Conservation (phyloP, 2,113 vertebrate genomes). For the Tyrannus savana region DNA sequence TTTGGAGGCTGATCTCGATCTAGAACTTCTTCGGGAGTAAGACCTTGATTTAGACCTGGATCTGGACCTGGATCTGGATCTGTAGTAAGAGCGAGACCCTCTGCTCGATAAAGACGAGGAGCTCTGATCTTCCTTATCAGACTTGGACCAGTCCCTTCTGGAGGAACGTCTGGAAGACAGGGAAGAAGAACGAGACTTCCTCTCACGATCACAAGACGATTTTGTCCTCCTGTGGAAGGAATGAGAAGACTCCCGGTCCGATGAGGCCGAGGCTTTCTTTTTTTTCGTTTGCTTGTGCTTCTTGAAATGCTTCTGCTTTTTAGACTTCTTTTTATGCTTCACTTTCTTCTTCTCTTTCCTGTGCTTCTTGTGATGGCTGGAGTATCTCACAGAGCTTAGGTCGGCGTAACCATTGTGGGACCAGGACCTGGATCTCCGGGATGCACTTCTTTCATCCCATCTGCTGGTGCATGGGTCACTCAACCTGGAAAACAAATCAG, state of each 20-base stretch:
- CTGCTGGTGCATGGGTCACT: constrained; percentile 85
- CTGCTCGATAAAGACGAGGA: constrained; percentile 78
- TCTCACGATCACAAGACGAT: constrained; percentile 62
- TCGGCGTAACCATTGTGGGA: constrained; percentile 85
- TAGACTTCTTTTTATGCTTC: constrained; percentile 92
- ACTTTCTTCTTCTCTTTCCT: constrained; percentile 89
- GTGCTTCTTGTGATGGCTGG: constrained; percentile 76
- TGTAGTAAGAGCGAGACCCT: constrained; percentile 79
- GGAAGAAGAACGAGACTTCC: constrained; percentile 79
- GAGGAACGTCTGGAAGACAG: constrained; percentile 75
- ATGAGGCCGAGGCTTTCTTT: constrained; percentile 61
- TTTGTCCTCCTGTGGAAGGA: constrained; percentile 77
- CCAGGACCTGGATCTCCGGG: constrained; percentile 86
- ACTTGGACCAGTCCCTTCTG: constrained; percentile 79
- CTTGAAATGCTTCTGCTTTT: constrained; percentile 89
- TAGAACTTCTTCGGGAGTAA: constrained; percentile 76
- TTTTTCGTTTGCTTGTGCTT: constrained; percentile 85
- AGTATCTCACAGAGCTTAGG: constrained; percentile 75
- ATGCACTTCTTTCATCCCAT: constrained; percentile 90
- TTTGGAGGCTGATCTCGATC: constrained; percentile 80
- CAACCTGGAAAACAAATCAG: constrained; percentile 72
- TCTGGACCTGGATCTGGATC: constrained; percentile 69
- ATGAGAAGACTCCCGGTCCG: constrained; percentile 76
- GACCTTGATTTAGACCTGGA: constrained; percentile 83
- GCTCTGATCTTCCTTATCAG: constrained; percentile 76